These are phyloP conservation scores for Brienomyrus longianalis DNA, from an alignment of 2,113 vertebrate species.

Conservation along the genomic window DNA sequence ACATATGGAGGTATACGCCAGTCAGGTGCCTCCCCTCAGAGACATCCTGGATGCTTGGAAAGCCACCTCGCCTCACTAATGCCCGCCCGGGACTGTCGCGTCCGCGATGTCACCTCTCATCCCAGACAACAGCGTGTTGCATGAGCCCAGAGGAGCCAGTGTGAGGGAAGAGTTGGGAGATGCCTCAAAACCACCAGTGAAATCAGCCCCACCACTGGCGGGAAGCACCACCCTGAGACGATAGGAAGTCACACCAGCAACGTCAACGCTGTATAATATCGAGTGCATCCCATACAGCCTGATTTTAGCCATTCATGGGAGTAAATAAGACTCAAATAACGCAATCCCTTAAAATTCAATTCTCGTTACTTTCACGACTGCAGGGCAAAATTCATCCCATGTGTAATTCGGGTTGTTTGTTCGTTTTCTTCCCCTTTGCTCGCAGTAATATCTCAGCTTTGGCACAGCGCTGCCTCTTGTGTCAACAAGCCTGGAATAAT, in stretches of 20 bases:
- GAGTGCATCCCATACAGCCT: not conserved
- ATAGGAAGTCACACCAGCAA: not conserved
- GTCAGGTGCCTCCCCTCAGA: not conserved
- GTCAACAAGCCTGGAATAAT: slow-evolving; percentile 15
- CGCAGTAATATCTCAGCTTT: not conserved
- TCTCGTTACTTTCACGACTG: not conserved
- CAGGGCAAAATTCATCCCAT: not conserved
- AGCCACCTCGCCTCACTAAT: not conserved
- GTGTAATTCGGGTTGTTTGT: not conserved
- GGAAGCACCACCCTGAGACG: not conserved
- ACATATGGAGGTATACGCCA: not conserved
- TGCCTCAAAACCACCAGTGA: not conserved
- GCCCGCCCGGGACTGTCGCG: not conserved
- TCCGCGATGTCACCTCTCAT: not conserved
- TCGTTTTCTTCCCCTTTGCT: not conserved
- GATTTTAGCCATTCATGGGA: not conserved
- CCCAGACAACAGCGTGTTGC: not conserved
- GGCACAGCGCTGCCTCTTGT: not conserved
- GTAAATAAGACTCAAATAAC: not conserved
- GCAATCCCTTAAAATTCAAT: not conserved
- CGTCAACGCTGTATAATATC: not conserved
- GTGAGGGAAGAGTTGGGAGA: not conserved
- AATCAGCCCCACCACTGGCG: not conserved
- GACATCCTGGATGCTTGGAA: not conserved
- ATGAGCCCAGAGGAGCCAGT: not conserved